phyloP scores from a whole-genome alignment of 2,797 vertebrate genomes.

The Phoxinus dragarum region DNA sequence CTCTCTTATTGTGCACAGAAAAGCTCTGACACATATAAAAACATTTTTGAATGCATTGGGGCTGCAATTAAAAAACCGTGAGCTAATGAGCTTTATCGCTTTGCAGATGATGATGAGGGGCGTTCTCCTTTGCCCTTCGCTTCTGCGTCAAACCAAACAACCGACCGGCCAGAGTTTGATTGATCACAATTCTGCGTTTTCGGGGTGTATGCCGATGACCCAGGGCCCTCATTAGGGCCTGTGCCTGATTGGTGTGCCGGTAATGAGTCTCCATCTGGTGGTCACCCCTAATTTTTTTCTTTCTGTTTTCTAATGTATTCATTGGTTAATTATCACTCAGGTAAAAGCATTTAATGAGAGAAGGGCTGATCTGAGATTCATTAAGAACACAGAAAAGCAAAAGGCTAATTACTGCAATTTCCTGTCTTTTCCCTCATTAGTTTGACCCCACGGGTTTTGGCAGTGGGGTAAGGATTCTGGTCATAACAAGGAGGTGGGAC shows the following conservation, averaged over 20 bases:
- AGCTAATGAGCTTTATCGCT: conserved; percentile 59
- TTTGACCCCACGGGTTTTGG: conserved; percentile 83
- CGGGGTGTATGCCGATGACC: conserved; percentile 69
- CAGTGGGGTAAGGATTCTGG: conserved; percentile 69
- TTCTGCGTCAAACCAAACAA: conserved; percentile 60
- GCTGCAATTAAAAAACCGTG: conserved; percentile 60
- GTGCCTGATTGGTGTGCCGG: conserved; percentile 75
- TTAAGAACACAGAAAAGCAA: conserved; percentile 82
- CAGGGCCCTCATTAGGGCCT: conserved; percentile 79
- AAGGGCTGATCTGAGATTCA: conserved; percentile 76
- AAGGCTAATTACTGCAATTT: conserved; percentile 85
- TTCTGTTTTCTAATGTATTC: conserved; percentile 68
- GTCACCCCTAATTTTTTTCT: conserved; percentile 68
- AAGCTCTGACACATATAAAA: conserved; percentile 35
- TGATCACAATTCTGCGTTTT: conserved; percentile 76
- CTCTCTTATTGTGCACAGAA: neutral
- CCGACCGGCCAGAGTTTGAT: conserved; percentile 69
- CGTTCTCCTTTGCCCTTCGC: conserved; percentile 72
- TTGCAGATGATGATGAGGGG: conserved; percentile 57
- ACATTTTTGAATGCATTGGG: neutral
- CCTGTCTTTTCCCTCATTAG: conserved; percentile 85
- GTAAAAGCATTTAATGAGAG: conserved; percentile 79
- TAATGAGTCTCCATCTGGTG: conserved; percentile 84
- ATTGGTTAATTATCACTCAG: conserved; percentile 81
- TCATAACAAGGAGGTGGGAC: conserved; percentile 78